phyloP scores from a whole-genome alignment of 2,113 vertebrate species.

The Etheostoma cragini region DNA sequence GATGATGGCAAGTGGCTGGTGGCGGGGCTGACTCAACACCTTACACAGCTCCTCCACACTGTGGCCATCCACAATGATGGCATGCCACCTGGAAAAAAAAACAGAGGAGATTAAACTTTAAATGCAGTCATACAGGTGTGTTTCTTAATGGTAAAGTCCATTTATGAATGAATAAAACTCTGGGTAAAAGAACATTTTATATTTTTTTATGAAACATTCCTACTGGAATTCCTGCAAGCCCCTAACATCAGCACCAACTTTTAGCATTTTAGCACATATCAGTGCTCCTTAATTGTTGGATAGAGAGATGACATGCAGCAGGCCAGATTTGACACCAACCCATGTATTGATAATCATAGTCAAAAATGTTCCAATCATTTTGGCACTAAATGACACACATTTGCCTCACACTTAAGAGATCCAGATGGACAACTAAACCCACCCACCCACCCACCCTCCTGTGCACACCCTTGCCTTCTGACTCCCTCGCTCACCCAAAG shows the following conservation, averaged over 20 bases:
- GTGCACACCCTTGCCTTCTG: background rate
- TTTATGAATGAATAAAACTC: background rate
- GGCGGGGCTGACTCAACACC: constrained; percentile 90
- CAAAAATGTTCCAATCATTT: too few species aligned
- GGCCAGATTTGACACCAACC: background rate
- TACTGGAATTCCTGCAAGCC: background rate
- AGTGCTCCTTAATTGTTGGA: background rate
- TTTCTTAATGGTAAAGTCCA: too few species aligned
- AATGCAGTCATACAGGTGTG: background rate
- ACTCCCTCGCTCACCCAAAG: constrained; percentile 83
- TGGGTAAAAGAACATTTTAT: accelerated
- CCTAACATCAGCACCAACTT: background rate
- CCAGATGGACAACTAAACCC: background rate
- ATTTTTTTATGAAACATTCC: background rate
- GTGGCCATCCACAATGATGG: constrained; percentile 93
- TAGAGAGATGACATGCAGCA: background rate
- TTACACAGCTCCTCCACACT: constrained; percentile 97
- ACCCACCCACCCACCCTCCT: background rate
- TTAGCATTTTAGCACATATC: background rate
- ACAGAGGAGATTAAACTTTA: constrained; percentile 11
- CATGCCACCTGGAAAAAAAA: constrained; percentile 87
- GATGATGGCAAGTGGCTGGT: constrained; percentile 93
- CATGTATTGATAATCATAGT: background rate
- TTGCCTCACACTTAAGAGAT: too few species aligned
- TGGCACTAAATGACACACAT: too few species aligned